Evolutionary conservation across 2,797 vertebrate species (phyloP).

Genomic region (Distichodus sexfasciatus): DNA sequence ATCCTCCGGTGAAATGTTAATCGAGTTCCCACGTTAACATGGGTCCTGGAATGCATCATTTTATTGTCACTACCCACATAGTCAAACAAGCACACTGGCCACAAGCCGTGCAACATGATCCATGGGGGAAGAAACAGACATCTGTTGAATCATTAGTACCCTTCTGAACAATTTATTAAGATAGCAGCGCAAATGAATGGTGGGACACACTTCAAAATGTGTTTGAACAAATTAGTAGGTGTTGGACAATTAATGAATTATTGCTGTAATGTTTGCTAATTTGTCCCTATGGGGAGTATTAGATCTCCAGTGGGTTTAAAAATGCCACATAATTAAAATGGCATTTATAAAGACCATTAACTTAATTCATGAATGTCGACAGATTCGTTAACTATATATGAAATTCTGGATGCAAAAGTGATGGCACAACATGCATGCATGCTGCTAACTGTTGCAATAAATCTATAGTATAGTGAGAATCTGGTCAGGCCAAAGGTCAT

Average conservation of each 20-base stretch:
- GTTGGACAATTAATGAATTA: constrained; percentile 18
- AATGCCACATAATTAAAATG: not conserved
- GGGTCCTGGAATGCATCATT: constrained; percentile 7
- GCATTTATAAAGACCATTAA: not conserved
- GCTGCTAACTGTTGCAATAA: not conserved
- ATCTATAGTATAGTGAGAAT: not conserved
- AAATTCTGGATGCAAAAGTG: not conserved
- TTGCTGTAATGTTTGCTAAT: constrained; percentile 22
- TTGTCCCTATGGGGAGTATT: not conserved
- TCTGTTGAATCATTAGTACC: constrained; percentile 12
- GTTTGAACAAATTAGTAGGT: too few species aligned
- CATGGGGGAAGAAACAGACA: constrained; percentile 9
- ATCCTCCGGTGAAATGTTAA: constrained; percentile 15
- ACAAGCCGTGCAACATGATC: not conserved
- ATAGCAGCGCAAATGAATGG: not conserved
- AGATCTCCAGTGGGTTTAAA: not conserved
- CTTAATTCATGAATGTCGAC: not conserved
- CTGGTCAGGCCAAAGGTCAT: constrained; percentile 10
- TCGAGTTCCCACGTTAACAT: constrained; percentile 14
- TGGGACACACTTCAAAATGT: constrained; percentile 3
- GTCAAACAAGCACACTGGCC: not conserved
- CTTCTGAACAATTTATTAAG: constrained; percentile 3
- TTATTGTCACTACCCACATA: constrained; percentile 19
- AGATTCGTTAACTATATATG: not conserved
- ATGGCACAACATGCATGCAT: not conserved